phyloP scores from a whole-genome alignment of 2,888 invertebrate species.

The Lathronympha strigana region DNA sequence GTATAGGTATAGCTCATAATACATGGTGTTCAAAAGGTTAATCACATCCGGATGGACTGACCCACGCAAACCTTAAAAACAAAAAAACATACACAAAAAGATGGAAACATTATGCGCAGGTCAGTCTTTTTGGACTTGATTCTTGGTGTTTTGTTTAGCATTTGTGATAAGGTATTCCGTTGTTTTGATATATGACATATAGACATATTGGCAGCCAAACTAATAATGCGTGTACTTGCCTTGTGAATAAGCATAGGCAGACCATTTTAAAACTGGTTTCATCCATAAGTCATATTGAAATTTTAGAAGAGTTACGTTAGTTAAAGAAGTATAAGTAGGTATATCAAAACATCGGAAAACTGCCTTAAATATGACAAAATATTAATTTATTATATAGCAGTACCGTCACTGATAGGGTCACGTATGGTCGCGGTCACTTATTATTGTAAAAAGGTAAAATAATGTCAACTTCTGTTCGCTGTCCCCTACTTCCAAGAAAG shows the following conservation, averaged over 20 bases:
- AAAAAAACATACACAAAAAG: not conserved
- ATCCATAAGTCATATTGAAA: no score
- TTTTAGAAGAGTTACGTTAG: no score
- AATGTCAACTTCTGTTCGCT: not conserved
- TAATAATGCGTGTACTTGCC: no score
- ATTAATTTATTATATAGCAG: constrained; percentile 19
- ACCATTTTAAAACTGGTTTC: no score
- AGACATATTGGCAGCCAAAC: not conserved
- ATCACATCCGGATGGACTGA: constrained; percentile 15
- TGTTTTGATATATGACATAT: constrained; percentile 5
- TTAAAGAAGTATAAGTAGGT: no score
- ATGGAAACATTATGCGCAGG: not conserved
- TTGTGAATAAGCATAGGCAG: no score
- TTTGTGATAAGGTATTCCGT: constrained; percentile 25
- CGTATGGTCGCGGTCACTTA: constrained; percentile 31
- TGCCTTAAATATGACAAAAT: constrained; percentile 11
- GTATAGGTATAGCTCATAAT: not conserved
- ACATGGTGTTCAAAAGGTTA: constrained; percentile 10
- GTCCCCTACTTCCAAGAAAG: constrained; percentile 3
- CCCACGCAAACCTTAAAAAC: not conserved
- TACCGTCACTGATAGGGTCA: constrained; percentile 13
- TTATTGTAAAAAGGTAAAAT: constrained; percentile 4
- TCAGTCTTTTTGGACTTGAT: constrained; percentile 6
- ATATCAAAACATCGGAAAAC: constrained; percentile 11
- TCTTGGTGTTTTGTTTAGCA: constrained; percentile 17